These are phyloP conservation scores for Boulengeromyrus knoepffleri DNA, from an alignment of 2,113 vertebrate species.

Conservation along the genomic window DNA sequence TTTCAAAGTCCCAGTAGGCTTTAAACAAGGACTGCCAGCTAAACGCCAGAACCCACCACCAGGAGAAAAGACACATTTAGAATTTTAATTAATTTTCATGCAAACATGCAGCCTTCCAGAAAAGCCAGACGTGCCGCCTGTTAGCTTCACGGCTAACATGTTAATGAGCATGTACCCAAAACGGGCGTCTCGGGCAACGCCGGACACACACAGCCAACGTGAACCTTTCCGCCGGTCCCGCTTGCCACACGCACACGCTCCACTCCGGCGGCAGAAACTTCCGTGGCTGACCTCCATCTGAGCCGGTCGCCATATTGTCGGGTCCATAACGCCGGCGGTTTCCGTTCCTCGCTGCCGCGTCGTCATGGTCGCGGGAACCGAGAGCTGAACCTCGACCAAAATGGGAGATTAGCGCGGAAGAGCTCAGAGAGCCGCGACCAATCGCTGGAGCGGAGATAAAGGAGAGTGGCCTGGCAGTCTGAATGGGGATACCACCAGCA, in stretches of 20 bases:
- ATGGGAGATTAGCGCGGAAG: not conserved
- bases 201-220: not conserved
- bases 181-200: not conserved
- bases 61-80: not conserved
- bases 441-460: not conserved
- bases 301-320: not conserved
- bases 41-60: not conserved
- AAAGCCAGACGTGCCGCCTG: not conserved
- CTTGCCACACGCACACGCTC: not conserved
- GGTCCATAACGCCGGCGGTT: not conserved
- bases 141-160: not conserved
- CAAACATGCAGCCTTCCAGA: not conserved
- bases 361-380: not conserved
- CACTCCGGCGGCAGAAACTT: not conserved
- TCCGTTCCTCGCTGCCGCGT: not conserved
- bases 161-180: not conserved
- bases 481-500: not conserved
- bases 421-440: not conserved
- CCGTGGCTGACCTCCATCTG: not conserved
- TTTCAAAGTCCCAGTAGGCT: not conserved
- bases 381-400: not conserved
- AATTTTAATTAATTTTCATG: slow-evolving; percentile 1
- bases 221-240: not conserved
- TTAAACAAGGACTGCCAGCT: not conserved
- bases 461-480: not conserved